These are phyloP conservation scores for Pithys albifrons DNA, from an alignment of 2,113 vertebrate genomes.

Conservation along the genomic window DNA sequence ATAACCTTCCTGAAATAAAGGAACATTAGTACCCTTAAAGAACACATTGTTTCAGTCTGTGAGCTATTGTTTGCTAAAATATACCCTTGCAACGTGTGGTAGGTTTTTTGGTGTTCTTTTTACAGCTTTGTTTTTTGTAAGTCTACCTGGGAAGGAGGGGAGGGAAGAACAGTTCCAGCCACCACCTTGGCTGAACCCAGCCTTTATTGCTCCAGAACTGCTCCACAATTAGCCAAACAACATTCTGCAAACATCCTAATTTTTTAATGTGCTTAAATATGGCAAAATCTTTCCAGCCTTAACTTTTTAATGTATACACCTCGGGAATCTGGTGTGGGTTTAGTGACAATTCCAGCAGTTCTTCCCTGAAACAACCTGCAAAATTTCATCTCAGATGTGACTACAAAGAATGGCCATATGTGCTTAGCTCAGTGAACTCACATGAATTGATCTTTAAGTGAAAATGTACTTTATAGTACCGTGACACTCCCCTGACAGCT, in stretches of 20 bases:
- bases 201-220: background rate
- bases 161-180: background rate
- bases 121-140: background rate
- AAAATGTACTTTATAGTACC: background rate
- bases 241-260: background rate
- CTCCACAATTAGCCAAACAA: background rate
- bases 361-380: background rate
- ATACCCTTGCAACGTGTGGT: background rate
- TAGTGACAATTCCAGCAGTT: background rate
- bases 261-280: background rate
- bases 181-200: background rate
- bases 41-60: background rate
- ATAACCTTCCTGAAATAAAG: slow-evolving; percentile 32
- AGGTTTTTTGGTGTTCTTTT: background rate
- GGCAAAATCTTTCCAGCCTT: background rate
- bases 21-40: background rate
- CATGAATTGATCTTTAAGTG: background rate
- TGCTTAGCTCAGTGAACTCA: background rate
- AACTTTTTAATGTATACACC: background rate
- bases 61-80: slow-evolving; percentile 23
- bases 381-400: background rate
- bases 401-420: background rate
- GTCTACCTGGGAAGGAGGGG: background rate
- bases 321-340: background rate
- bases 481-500: background rate